Conservation (phyloP, 2,113 vertebrate genomes). For the Rhagologus leucostigma region DNA sequence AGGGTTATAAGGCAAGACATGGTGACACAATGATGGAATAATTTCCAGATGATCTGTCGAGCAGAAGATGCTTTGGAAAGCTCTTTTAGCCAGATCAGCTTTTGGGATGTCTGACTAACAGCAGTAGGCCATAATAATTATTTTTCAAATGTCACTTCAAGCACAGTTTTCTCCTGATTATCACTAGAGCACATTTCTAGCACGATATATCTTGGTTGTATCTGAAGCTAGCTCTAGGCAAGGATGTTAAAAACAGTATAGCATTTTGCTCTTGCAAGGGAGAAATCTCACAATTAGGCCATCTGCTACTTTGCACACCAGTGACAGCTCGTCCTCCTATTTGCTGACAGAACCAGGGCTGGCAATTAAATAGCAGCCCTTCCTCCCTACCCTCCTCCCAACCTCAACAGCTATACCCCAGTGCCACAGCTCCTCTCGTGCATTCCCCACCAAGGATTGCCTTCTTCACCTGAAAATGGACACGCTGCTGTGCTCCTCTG, state of each 20-base stretch:
- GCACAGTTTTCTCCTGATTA: constrained; percentile 29
- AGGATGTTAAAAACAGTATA: constrained; percentile 39
- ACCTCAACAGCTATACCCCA: background rate
- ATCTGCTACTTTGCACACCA: constrained; percentile 51
- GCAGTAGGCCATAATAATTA: constrained; percentile 6
- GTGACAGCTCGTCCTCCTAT: background rate
- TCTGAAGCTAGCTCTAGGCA: constrained; percentile 23
- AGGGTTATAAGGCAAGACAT: background rate
- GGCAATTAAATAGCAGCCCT: background rate
- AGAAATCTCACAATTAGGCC: constrained; percentile 49
- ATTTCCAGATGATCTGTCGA: background rate
- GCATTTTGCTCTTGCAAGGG: constrained; percentile 30
- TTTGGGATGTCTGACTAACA: constrained; percentile 19
- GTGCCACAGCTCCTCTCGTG: background rate
- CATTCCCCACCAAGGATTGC: background rate
- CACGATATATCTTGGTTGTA: background rate
- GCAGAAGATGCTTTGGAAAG: constrained; percentile 30
- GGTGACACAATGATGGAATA: background rate
- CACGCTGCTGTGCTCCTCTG: background rate
- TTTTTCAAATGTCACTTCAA: constrained; percentile 33
- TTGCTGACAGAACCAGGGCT: constrained; percentile 7
- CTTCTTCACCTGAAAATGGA: background rate
- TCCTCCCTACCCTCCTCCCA: background rate
- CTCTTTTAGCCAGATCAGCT: constrained; percentile 20
- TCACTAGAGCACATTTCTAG: constrained; percentile 20